Base-by-base conservation (phyloP, 1,140 invertebrate genomes). In the Berghia stephanieae region DNA sequence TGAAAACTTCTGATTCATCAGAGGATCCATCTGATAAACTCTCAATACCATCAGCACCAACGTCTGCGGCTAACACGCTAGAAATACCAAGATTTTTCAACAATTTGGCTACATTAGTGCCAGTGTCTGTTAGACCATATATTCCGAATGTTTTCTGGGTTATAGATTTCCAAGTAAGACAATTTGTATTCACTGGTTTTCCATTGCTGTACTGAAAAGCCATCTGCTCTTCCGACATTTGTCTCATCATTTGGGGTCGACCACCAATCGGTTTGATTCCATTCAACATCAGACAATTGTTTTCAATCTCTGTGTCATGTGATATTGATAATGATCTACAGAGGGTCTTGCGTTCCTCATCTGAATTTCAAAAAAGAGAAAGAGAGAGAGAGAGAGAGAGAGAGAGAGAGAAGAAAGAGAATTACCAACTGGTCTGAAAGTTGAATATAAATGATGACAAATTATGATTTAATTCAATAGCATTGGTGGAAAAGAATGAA, bases 61-160 rank as follows among this genome's bases (percentile, higher is more conserved):
- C 94, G 87, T 92, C 91, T 68, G 89, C 72, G 40, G 79, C 52
- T 38, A 78, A 52, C 34, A 81, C 69, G 36, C 79, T 27, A 27
- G 31, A 31, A 18, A 60, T 67, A 46, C 93, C 92, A 82, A 95
- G 95, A 8, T 91, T 90, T 57, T 91, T 91, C 0, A 96, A 86
- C 70, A 93, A 90, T 79, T 92, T 91, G 0, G 92, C 92, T 24
- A 95, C 91, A 2, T 92, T 92, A 43, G 67, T 70, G 63, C 79
- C 94, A 77, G 95, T 93, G 40, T 92, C 91, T 16, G 94, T 95
- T 16, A 95, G 90, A 31, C 95, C 95, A 31, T 95, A 93, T 75
- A 98, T 93, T 13, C 96, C 96, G 31, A 98, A 93, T 24, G 94
- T 95, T 1, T 94, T 93, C 60, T 92, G 91, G 2, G 97, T 87